Base-by-base conservation (phyloP, 2,888 invertebrate genomes). In the Lymantria monacha region DNA sequence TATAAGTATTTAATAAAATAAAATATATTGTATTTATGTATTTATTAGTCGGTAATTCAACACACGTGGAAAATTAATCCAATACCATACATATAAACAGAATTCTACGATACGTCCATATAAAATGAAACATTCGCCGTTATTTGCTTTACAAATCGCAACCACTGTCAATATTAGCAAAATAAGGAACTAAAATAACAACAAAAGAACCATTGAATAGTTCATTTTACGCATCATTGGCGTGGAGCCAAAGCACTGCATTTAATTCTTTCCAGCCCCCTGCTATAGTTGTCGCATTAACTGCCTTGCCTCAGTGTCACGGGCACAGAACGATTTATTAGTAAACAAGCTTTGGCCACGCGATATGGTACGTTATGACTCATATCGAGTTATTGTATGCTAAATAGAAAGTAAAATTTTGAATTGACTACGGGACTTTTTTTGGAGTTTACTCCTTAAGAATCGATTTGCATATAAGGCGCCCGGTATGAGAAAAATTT, bases 131-230 rank as follows among this genome's bases (percentile, higher is more conserved):
- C n/a, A n/a, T n/a, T 30, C 30, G 30, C 33, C 1, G 33, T 10
- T 33, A 33, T n/a, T 41, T 41, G 41, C 14, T 15, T 14, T 41
- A 41, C 41, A 15, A 41, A 41, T 14, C 15, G 11, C 12, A 38
- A 38, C 38, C n/a, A 38, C 38, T 38, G 12, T 12, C 38, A 38
- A 38, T 56, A 55, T 65, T 53, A 52, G 44, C 43, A 49, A 50
- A 56, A 61, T 53, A 61, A 63, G 55, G 57, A 37, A 56, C 48
- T 51, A 54, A 60, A 66, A 72, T 76, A 71, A 71, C 74, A 75
- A 79, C 74, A 83, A 81, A 82, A 81, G 76, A 71, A 66, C 61
- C 52, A 53, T 63, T 66, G 75, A 81, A 81, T 80, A 78, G 80
- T 79, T 83, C 76, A 83, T 87, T 85, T 82, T 62, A 67, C 70